phyloP scores from a whole-genome alignment of 2,113 vertebrate genomes.

The Xenotilapia flavipinnis region DNA sequence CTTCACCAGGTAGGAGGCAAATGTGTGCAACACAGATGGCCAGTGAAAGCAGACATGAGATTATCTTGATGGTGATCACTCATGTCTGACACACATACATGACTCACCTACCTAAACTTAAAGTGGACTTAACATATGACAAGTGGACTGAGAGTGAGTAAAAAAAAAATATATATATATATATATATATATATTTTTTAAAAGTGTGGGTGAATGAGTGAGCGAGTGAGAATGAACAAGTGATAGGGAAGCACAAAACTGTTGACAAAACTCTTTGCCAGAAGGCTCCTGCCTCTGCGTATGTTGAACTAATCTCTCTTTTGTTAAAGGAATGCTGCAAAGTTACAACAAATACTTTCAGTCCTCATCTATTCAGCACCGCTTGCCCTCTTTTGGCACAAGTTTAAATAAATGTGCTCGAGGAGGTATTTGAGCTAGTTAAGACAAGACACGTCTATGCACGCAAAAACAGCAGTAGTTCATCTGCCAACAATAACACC shows the following conservation, averaged over 20 bases:
- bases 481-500: background rate
- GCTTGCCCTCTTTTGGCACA: conserved; percentile 39
- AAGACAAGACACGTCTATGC: conserved; percentile 31
- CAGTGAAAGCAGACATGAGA: conserved; percentile 54
- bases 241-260: conserved; percentile 9
- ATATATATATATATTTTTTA: too few species aligned
- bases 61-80: conserved; percentile 50
- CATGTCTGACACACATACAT: conserved; percentile 36
- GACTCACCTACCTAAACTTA: background rate
- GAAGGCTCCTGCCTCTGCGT: conserved; percentile 33
- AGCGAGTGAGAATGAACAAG: background rate
- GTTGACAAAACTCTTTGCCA: conserved; percentile 42
- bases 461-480: background rate
- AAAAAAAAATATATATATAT: background rate
- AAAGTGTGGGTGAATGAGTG: background rate
- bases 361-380: conserved; percentile 48
- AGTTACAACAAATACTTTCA: conserved; percentile 58
- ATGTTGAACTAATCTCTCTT: conserved; percentile 60
- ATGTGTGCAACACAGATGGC: conserved; percentile 45
- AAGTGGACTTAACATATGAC: conserved; percentile 17
- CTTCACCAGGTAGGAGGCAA: conserved; percentile 8
- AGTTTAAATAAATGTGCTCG: conserved; percentile 42
- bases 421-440: conserved; percentile 55
- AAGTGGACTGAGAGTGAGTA: background rate
- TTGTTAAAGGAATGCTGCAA: conserved; percentile 63